Conservation (phyloP, 2,113 vertebrate genomes). For the Kobus ellipsiprymnus region DNA sequence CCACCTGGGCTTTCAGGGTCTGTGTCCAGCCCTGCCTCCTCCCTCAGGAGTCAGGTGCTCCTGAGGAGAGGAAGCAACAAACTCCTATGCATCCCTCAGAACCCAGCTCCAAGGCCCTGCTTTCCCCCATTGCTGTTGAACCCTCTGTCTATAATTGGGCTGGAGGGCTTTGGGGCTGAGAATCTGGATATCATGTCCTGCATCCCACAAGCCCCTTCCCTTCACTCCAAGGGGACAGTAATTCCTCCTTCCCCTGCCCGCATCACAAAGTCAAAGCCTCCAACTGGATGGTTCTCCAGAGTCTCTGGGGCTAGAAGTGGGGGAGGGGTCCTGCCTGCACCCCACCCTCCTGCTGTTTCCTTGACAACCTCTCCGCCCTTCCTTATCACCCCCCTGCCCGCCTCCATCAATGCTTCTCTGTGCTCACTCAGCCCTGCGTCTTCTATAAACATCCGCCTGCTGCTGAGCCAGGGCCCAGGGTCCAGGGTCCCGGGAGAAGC, state of each 20-base stretch:
- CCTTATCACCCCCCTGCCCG: neutral
- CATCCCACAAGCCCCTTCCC: neutral
- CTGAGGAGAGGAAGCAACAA: neutral
- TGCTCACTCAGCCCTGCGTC: neutral
- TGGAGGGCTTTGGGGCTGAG: neutral
- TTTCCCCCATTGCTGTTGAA: no score
- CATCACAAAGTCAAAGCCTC: neutral
- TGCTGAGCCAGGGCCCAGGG: neutral
- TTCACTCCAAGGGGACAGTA: neutral
- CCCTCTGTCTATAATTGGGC: neutral
- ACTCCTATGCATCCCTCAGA: conserved; percentile 4
- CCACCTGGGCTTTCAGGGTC: neutral
- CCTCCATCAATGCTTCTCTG: neutral
- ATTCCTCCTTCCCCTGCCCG: neutral
- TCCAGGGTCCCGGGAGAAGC: neutral
- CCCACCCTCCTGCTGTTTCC: neutral
- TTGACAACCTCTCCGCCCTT: neutral
- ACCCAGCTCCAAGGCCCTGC: neutral
- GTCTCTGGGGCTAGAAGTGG: neutral
- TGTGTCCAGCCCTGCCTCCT: neutral
- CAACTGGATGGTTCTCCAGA: neutral
- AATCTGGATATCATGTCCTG: rapidly evolving
- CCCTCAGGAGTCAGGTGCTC: no score
- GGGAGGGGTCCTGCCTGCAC: neutral
- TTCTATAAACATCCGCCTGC: conserved; percentile 49